These are phyloP conservation scores for Anas bahamensis DNA, from an alignment of 2,797 vertebrate species.

Conservation along the genomic window DNA sequence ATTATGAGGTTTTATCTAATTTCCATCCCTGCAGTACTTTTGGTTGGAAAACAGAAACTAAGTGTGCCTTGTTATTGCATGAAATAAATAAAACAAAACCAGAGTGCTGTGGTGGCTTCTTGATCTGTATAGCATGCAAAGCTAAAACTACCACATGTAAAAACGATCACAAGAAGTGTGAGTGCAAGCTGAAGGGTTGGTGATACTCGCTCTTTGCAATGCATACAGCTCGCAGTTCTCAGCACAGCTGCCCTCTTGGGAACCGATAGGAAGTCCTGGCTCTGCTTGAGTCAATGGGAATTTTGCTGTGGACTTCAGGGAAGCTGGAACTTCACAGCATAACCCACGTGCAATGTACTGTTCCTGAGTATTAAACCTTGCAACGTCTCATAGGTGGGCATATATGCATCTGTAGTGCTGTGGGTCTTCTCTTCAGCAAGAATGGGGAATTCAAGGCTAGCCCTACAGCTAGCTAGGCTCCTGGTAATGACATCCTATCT, in stretches of 20 bases:
- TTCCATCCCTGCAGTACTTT: slow-evolving; percentile 17
- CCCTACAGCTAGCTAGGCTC: not conserved
- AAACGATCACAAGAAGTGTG: slow-evolving; percentile 28
- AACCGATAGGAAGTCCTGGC: slow-evolving; percentile 51
- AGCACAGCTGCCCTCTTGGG: slow-evolving; percentile 27
- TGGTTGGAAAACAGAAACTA: slow-evolving; percentile 45
- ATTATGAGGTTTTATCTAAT: slow-evolving; percentile 18
- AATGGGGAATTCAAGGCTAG: not conserved
- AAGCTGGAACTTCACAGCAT: slow-evolving; percentile 9
- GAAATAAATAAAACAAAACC: slow-evolving; percentile 56
- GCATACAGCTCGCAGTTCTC: not conserved
- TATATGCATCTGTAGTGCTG: not conserved
- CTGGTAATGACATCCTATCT: not conserved
- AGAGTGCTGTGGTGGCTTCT: slow-evolving; percentile 30
- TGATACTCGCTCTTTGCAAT: not conserved
- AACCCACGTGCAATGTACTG: not conserved
- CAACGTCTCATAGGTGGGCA: not conserved
- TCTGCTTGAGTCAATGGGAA: slow-evolving; percentile 53
- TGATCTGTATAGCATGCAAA: slow-evolving; percentile 30
- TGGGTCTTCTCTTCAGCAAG: not conserved
- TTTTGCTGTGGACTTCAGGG: slow-evolving; percentile 32
- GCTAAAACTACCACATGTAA: slow-evolving; percentile 28
- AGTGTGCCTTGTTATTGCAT: slow-evolving; percentile 1
- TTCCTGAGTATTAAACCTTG: not conserved
- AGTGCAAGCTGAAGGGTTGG: slow-evolving; percentile 13